Conservation (phyloP, 2,113 vertebrate species). For the Cnemophilus loriae region DNA sequence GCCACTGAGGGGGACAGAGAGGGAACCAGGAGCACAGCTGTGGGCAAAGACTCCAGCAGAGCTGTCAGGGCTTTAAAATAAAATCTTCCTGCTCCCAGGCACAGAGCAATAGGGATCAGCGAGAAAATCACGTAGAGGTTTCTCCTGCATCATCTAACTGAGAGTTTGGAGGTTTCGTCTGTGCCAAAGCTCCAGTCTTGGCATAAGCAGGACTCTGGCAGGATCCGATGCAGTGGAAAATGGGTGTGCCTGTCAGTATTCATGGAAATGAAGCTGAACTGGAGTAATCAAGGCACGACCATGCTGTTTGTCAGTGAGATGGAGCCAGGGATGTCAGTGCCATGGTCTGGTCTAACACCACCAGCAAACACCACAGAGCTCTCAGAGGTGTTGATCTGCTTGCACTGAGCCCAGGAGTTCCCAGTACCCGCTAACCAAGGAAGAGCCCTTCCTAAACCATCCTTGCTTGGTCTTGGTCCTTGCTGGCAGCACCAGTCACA, state of each 20-base stretch:
- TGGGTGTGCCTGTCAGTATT: not conserved
- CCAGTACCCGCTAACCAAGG: not conserved
- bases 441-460: not conserved
- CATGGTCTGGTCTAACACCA: rapidly evolving
- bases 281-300: rapidly evolving
- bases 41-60: not conserved
- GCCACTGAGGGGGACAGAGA: rapidly evolving
- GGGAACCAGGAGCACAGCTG: not conserved
- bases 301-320: not conserved
- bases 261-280: not conserved
- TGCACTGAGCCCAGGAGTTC: not conserved
- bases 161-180: not conserved
- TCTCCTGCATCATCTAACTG: not conserved
- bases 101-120: not conserved
- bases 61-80: not conserved
- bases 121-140: not conserved
- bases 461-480: not conserved
- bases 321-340: not conserved
- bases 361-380: not conserved
- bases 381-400: not conserved
- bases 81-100: not conserved
- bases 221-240: not conserved
- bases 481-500: not conserved
- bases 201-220: not conserved
- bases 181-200: not conserved